Evolutionary conservation across 1,140 invertebrate genomes (phyloP), one percentile per base, ranked within the genome.

Genomic region (Aporrectodea caliginosa): DNA sequence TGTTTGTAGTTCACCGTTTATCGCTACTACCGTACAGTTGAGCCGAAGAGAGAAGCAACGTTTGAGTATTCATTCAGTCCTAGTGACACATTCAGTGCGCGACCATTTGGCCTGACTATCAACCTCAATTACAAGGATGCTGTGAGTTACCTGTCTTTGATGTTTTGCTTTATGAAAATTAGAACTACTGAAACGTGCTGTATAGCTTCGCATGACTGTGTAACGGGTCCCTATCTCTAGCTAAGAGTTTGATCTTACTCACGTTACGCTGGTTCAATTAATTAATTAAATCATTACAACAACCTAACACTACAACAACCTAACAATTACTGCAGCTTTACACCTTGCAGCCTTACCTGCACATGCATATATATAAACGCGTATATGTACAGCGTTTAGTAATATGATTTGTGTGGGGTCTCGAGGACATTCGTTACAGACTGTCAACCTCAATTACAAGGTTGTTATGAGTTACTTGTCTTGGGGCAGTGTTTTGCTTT

Each of bases 51-150:
- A 83, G 95, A 99, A 89, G 95, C 95, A 22, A 98, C 98, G 0
- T 92, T 99, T 79, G 93, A 93, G 73, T 99, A 99, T 88, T 94
- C 94, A 1, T 99, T 99, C 86, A 91, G 96, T 78, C 95, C 97
- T 31, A 94, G 94, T 82, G 98, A 99, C 87, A 92, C 93, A 74
- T 98, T 98, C 86, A 95, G 95, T 86, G 94, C 95, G 79, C 91
- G 98, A 83, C 97, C 97, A 12, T 98, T 99, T 87, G 97, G 97
- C 33, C 90, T 99, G 0, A 94, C 94, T 84, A 92, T 99, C 83
- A 96, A 97, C 82, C 88, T 99, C 1, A 93, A 93, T 83, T 99
- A 99, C 88, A 93, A 93, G 87, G 96, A 99, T 90, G 88, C 82
- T 31, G 90, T 89, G 80, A 84, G 86, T 84, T 2, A 14, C 27